phyloP scores from a whole-genome alignment of 2,113 vertebrate species.

The Oryzias melastigma region DNA sequence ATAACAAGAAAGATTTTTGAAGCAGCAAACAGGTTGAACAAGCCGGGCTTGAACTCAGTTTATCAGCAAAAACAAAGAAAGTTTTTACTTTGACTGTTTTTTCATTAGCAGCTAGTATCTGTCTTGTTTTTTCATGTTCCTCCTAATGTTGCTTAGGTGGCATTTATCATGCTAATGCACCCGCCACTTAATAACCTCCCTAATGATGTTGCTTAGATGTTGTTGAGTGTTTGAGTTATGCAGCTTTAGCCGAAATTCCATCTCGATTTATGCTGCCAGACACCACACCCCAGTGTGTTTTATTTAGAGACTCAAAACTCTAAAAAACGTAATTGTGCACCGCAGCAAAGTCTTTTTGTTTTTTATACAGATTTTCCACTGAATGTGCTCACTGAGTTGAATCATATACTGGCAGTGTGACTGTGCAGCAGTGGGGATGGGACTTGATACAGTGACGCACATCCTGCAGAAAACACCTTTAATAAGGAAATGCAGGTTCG shows the following conservation, averaged over 20 bases:
- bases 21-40: conserved; percentile 57
- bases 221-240: too few species aligned
- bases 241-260: too few species aligned
- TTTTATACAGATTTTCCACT: conserved; percentile 40
- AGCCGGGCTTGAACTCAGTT: conserved; percentile 18
- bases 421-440: conserved; percentile 33
- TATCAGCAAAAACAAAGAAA: conserved; percentile 1
- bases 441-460: conserved; percentile 41
- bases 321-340: not conserved
- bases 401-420: not conserved
- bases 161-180: too few species aligned
- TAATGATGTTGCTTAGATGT: too few species aligned
- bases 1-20: conserved; percentile 13
- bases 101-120: not conserved
- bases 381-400: conserved; percentile 37
- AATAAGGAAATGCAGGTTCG: conserved; percentile 54
- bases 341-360: not conserved
- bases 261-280: too few species aligned
- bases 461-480: conserved; percentile 44
- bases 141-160: too few species aligned
- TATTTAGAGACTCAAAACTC: not conserved
- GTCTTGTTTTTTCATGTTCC: not conserved
- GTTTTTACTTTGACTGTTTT: not conserved
- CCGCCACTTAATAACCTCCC: too few species aligned
- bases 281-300: too few species aligned